phyloP scores from a whole-genome alignment of 2,888 invertebrate genomes.

The Prosopocoilus inquinatus region DNA sequence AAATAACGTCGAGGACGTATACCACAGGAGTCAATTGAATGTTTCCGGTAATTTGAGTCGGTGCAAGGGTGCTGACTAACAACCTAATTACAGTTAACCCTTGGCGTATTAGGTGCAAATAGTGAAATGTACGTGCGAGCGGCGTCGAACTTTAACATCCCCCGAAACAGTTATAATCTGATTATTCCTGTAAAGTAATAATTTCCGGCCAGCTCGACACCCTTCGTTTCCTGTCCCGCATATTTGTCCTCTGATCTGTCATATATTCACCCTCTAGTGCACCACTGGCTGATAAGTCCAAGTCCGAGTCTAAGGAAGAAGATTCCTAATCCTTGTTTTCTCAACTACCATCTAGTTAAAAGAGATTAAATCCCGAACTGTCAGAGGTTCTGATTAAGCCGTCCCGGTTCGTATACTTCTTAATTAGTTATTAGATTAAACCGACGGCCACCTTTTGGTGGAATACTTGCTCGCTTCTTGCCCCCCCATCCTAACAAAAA shows the following conservation, averaged over 20 bases:
- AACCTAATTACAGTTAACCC: slow-evolving; percentile 32
- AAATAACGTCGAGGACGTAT: slow-evolving; percentile 8
- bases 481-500: not conserved
- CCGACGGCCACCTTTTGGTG: slow-evolving; percentile 19
- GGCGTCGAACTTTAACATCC: slow-evolving; percentile 28
- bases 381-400: slow-evolving; percentile 27
- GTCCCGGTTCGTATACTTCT: slow-evolving; percentile 21
- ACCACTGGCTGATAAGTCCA: slow-evolving; percentile 14
- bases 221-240: slow-evolving; percentile 30
- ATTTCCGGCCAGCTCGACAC: slow-evolving; percentile 45
- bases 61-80: slow-evolving; percentile 25
- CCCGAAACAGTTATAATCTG: slow-evolving; percentile 45
- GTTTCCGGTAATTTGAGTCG: slow-evolving; percentile 24
- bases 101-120: slow-evolving; percentile 32
- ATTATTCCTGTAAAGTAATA: slow-evolving; percentile 47
- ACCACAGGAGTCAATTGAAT: slow-evolving; percentile 21
- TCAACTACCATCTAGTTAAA: slow-evolving; percentile 14
- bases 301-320: slow-evolving; percentile 12
- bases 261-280: slow-evolving; percentile 14
- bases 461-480: not conserved
- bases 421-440: slow-evolving; percentile 33
- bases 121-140: slow-evolving; percentile 29
- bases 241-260: slow-evolving; percentile 26
- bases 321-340: slow-evolving; percentile 9
- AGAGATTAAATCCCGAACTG: slow-evolving; percentile 27